Percentiles rank a stretch among this genome's conserved stretches.
phyloP scores from a whole-genome alignment of 2,888 invertebrate species.

The Galerucella pusilla region DNA sequence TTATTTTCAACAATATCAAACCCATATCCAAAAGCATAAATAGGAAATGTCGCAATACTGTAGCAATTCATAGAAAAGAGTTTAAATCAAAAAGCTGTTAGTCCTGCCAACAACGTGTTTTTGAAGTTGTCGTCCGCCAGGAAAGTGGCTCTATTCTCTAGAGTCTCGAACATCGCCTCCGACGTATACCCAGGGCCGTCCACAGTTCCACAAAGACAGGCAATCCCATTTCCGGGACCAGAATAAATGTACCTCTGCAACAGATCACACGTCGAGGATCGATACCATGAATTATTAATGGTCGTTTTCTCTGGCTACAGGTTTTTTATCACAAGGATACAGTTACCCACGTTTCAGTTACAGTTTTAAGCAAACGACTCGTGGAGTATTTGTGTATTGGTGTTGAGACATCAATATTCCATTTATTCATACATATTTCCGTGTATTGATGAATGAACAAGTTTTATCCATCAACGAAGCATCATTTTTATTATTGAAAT shows the following conservation, averaged over 20 bases:
- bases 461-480: constrained; percentile 8
- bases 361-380: constrained; percentile 34
- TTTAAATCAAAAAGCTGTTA: constrained; percentile 48
- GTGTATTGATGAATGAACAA: constrained; percentile 11
- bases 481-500: too few species aligned
- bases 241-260: constrained; percentile 44
- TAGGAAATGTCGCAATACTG: constrained; percentile 30
- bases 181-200: constrained; percentile 31
- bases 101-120: constrained; percentile 47
- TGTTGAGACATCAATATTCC: constrained; percentile 27
- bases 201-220: constrained; percentile 40
- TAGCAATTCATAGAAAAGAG: constrained; percentile 40
- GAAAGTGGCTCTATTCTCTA: constrained; percentile 35
- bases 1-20: neutral
- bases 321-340: constrained; percentile 35
- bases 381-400: constrained; percentile 31
- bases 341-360: constrained; percentile 31
- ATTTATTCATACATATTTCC: constrained; percentile 28
- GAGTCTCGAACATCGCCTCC: constrained; percentile 30
- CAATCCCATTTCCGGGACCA: constrained; percentile 37
- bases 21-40: neutral
- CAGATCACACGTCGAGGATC: constrained; percentile 44
- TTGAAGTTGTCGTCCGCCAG: constrained; percentile 44
- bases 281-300: constrained; percentile 47
- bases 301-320: constrained; percentile 35